These are phyloP conservation scores for Chloropsis cyanopogon DNA, from an alignment of 2,113 vertebrate genomes.

Conservation along the genomic window DNA sequence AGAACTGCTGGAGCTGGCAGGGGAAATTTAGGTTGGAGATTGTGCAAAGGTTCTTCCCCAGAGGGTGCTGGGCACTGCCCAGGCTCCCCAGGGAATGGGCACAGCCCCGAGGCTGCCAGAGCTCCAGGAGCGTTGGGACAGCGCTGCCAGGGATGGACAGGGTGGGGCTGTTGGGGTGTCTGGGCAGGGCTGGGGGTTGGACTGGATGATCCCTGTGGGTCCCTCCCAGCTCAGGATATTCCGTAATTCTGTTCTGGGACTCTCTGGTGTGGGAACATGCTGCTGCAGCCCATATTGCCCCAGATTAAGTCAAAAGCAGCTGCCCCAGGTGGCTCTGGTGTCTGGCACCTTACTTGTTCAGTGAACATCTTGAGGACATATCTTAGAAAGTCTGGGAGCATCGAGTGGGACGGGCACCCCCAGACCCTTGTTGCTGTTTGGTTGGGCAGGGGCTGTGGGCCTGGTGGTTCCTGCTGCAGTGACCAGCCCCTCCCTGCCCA, in stretches of 20 bases:
- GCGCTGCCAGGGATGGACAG: not conserved
- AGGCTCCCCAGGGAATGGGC: not conserved
- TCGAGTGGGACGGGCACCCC: fast-evolving
- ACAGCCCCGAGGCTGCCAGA: not conserved
- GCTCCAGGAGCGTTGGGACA: not conserved
- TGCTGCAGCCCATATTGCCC: not conserved
- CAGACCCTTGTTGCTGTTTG: fast-evolving
- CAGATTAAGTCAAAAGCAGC: not conserved
- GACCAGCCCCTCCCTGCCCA: fast-evolving
- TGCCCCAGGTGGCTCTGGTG: not conserved
- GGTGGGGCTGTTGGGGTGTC: not conserved
- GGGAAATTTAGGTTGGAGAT: not conserved
- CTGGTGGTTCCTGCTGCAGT: not conserved
- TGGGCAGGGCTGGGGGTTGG: fast-evolving
- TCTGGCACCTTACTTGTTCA: too few species aligned
- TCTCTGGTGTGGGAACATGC: fast-evolving
- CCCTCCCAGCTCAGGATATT: not conserved
- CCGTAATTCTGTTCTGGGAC: not conserved
- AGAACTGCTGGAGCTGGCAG: not conserved
- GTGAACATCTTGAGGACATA: not conserved
- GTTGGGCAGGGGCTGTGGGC: fast-evolving
- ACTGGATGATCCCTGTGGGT: fast-evolving
- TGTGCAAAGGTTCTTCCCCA: too few species aligned
- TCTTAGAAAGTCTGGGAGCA: fast-evolving
- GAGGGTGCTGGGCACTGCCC: not conserved